Percentiles rank a stretch among this genome's conserved stretches.
phyloP scores from a whole-genome alignment of 2,797 vertebrate species.

The Cygnus olor region DNA sequence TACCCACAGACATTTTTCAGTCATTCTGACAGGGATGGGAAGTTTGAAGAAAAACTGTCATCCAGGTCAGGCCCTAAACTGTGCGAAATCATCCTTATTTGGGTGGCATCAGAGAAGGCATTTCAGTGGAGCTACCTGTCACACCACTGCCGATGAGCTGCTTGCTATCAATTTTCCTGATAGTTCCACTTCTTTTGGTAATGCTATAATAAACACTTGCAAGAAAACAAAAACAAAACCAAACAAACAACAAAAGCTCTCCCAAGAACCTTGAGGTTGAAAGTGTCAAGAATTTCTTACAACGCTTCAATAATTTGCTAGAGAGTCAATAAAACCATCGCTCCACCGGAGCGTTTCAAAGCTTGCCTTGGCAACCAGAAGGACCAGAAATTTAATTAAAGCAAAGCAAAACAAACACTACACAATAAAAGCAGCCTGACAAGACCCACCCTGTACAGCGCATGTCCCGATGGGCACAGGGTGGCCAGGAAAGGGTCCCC shows the following conservation, averaged over 20 bases:
- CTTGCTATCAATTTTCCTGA: background rate
- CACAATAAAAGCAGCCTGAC: fast-evolving
- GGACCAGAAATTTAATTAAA: conserved; percentile 39
- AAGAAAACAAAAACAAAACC: background rate
- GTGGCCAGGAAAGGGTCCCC: background rate
- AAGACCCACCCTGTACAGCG: fast-evolving
- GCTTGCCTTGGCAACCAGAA: conserved; percentile 22
- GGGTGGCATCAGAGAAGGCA: background rate
- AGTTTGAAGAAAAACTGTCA: background rate
- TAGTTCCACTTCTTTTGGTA: conserved; percentile 3
- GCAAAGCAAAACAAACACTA: background rate
- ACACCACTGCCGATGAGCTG: background rate
- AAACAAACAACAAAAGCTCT: background rate
- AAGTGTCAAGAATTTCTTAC: conserved; percentile 47
- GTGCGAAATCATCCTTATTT: background rate
- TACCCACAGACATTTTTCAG: background rate
- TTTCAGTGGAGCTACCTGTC: background rate
- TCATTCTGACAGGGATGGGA: background rate
- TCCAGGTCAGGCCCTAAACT: background rate
- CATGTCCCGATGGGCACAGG: fast-evolving
- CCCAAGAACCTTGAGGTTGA: conserved; percentile 41
- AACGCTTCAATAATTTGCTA: conserved; percentile 20
- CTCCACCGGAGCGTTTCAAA: background rate
- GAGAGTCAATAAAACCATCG: conserved; percentile 18
- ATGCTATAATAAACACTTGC: conserved; percentile 46